A percentile compares a stretch with the other conserved stretches of the same genome.
These are phyloP conservation scores for Dendrolimus pini DNA, from an alignment of 2,888 invertebrate species.

Conservation along the genomic window DNA sequence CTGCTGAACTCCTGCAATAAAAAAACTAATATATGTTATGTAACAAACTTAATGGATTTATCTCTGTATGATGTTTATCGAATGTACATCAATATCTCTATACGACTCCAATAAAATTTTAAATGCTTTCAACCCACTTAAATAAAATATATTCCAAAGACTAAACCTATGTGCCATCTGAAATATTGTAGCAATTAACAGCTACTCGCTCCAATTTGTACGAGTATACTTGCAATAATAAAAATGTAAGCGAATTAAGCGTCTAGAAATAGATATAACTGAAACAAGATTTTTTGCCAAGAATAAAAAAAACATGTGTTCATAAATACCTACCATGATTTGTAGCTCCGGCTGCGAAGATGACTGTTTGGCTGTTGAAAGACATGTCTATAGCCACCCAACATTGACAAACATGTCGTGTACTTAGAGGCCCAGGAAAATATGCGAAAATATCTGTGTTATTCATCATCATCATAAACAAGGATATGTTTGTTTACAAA, in stretches of 20 bases:
- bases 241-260: constrained; percentile 36
- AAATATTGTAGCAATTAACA: neutral
- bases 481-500: too few relatives aligned
- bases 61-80: too few relatives aligned
- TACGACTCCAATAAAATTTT: too few relatives aligned
- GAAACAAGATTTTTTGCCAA: constrained; percentile 57
- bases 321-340: constrained; percentile 25
- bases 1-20: too few relatives aligned
- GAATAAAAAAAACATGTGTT: constrained; percentile 38
- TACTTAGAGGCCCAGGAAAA: constrained; percentile 14
- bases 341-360: constrained; percentile 23
- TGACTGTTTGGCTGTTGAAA: constrained; percentile 30
- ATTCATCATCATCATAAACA: too few relatives aligned
- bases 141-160: too few relatives aligned
- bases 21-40: too few relatives aligned
- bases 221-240: constrained; percentile 5
- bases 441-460: constrained; percentile 8
- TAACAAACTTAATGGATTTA: too few relatives aligned
- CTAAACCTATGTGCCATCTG: neutral
- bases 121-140: too few relatives aligned
- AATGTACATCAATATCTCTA: too few relatives aligned
- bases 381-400: constrained; percentile 24
- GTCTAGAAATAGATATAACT: constrained; percentile 49
- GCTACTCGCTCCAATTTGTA: neutral
- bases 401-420: constrained; percentile 26